phyloP scores from a whole-genome alignment of 2,888 invertebrate genomes.

The Ornithoptera alexandrae region DNA sequence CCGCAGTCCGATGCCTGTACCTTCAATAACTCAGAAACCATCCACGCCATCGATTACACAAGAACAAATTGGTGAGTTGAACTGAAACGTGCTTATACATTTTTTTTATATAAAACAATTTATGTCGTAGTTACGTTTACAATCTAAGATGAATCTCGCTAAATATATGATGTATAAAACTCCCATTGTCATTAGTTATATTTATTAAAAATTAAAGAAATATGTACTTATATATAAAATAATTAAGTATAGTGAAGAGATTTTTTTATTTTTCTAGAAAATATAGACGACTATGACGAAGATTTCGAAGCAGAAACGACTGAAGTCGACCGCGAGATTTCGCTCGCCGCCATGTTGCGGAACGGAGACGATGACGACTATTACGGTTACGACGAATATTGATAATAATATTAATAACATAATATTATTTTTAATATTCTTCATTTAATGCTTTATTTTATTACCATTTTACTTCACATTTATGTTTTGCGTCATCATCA shows the following conservation, averaged over 20 bases:
- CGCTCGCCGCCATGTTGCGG: constrained; percentile 81
- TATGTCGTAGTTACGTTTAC: background rate
- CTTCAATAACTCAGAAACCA: background rate
- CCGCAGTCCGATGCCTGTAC: constrained; percentile 28
- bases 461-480: no score
- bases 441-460: no score
- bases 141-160: no score
- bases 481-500: no score
- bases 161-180: no score
- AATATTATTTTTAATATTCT: background rate
- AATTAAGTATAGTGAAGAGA: background rate
- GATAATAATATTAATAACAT: constrained; percentile 6
- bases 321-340: constrained; percentile 66
- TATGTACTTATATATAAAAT: background rate
- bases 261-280: constrained; percentile 37
- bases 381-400: constrained; percentile 86
- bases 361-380: constrained; percentile 83
- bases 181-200: no score
- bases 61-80: constrained; percentile 15
- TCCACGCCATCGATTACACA: constrained; percentile 3
- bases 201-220: no score
- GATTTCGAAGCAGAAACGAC: constrained; percentile 63
- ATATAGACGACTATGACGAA: constrained; percentile 66
- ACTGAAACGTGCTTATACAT: background rate
- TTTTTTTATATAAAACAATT: background rate